Evolutionary conservation across 53 echinoderm and acorn worm species (phyloP).

Genomic region (Crossaster papposus): DNA sequence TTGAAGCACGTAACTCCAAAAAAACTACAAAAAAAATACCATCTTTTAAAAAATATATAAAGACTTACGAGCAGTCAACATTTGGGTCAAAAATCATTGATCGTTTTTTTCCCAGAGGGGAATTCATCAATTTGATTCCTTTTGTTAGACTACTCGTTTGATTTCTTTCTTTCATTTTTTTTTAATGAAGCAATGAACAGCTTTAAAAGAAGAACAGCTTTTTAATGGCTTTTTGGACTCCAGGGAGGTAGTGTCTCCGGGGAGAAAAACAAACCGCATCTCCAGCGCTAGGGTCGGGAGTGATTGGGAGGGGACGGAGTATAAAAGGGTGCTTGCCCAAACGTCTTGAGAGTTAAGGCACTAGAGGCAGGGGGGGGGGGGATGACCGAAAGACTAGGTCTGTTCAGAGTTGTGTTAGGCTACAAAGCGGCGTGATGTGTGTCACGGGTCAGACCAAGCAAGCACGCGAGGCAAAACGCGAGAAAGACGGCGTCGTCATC

Average conservation of each 20-base stretch:
- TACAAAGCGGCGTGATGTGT: conserved; percentile 13
- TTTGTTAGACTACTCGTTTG: conserved; percentile 27
- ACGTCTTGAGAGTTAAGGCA: background rate
- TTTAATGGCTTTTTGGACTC: conserved; percentile 56
- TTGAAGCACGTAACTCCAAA: background rate
- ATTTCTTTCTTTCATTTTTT: background rate
- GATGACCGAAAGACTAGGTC: conserved; percentile 21
- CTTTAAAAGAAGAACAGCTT: conserved; percentile 45
- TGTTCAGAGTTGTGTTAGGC: conserved; percentile 15
- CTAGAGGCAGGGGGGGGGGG: background rate
- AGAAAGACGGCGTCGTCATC: too few species aligned
- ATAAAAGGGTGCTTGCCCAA: conserved; percentile 1
- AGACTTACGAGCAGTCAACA: conserved; percentile 13
- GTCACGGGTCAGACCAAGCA: background rate
- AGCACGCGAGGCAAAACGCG: background rate
- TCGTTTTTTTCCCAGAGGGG: conserved; percentile 17
- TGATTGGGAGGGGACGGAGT: background rate
- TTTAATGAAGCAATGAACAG: conserved; percentile 40
- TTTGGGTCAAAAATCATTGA: conserved; percentile 55
- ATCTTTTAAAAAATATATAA: background rate
- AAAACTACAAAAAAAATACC: background rate
- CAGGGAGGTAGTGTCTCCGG: conserved; percentile 26
- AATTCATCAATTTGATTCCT: conserved; percentile 41
- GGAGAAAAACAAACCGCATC: conserved; percentile 44
- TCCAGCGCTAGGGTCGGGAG: background rate